A percentile compares a stretch with the other conserved stretches of the same genome.
phyloP scores from a whole-genome alignment of 2,888 invertebrate species.

The Gerosis bhagava region DNA sequence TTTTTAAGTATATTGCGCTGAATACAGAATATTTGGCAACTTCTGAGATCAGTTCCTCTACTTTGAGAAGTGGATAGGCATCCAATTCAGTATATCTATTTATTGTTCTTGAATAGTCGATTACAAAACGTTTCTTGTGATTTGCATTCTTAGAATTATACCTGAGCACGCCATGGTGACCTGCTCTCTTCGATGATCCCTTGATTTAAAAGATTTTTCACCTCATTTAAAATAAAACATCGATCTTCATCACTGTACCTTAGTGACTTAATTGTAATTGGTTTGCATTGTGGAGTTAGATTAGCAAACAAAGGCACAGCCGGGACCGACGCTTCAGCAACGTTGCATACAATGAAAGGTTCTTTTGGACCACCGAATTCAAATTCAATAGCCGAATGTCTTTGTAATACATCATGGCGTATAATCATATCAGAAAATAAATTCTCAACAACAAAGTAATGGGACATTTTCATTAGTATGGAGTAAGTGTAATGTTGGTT shows the following conservation, averaged over 20 bases:
- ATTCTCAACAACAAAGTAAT: too few species aligned
- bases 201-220: too few species aligned
- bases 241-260: neutral
- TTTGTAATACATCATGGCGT: too few species aligned
- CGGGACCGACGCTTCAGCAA: constrained; percentile 1
- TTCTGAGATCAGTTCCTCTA: too few species aligned
- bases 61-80: neutral
- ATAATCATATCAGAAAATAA: too few species aligned
- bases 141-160: neutral
- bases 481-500: too few species aligned
- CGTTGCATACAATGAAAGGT: neutral
- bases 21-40: too few species aligned
- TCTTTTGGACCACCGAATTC: constrained; percentile 1
- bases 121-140: neutral
- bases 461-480: too few species aligned
- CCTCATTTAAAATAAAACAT: neutral
- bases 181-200: constrained; percentile 1
- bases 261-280: neutral
- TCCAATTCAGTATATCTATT: neutral
- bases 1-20: neutral
- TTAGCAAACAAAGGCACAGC: neutral
- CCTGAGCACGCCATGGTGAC: constrained; percentile 5
- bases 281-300: neutral
- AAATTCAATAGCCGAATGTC: too few species aligned
- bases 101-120: constrained; percentile 6